Evolutionary conservation across 1,140 invertebrate genomes (phyloP).

Genomic region (Matsumurasca onukii): DNA sequence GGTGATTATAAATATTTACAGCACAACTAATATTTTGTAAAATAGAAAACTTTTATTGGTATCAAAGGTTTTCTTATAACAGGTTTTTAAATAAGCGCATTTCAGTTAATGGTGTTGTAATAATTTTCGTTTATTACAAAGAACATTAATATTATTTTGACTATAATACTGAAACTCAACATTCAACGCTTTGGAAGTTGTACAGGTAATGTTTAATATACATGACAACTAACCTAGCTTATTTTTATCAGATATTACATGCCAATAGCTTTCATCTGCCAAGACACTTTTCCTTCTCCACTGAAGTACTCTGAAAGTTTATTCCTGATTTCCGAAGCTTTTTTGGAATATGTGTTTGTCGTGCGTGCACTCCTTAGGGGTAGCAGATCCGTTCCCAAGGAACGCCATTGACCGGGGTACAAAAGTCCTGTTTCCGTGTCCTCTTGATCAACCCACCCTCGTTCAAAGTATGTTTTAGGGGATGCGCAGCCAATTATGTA

Average conservation of each 20-base stretch:
- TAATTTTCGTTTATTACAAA: too few species aligned
- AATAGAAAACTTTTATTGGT: too few species aligned
- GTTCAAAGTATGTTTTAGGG: conserved; percentile 16
- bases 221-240: too few species aligned
- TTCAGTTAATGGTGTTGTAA: too few species aligned
- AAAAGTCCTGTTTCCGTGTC: conserved; percentile 8
- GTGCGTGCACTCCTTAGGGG: not conserved
- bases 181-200: too few species aligned
- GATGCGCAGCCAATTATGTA: conserved; percentile 38
- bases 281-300: conserved; percentile 17
- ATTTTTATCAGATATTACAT: conserved; percentile 8
- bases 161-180: too few species aligned
- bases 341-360: conserved; percentile 22
- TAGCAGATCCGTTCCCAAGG: not conserved
- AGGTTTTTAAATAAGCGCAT: too few species aligned
- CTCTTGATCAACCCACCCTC: conserved; percentile 15
- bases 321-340: conserved; percentile 14
- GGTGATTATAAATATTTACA: too few species aligned
- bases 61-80: too few species aligned
- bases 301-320: conserved; percentile 19
- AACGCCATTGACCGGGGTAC: not conserved
- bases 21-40: too few species aligned
- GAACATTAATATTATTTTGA: too few species aligned
- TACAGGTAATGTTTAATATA: too few species aligned
- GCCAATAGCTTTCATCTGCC: conserved; percentile 21